Percentiles rank a stretch among this genome's conserved stretches.
phyloP scores from a whole-genome alignment of 2,113 vertebrate species.

The Tenrec ecaudatus region DNA sequence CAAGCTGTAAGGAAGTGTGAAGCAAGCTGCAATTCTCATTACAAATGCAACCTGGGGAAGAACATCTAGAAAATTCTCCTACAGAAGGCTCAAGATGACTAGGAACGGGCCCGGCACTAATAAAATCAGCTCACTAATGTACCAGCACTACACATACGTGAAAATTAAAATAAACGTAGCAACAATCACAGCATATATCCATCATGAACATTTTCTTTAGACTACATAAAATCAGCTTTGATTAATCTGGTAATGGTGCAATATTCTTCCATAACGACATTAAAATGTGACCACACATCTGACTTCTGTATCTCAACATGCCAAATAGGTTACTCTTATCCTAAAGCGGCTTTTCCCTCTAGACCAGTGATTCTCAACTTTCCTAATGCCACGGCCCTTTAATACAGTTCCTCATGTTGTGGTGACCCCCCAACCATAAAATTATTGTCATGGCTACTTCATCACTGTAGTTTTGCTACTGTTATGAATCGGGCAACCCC shows the following conservation, averaged over 20 bases:
- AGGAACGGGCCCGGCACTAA: too few species aligned
- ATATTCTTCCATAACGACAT: not conserved
- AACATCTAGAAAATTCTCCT: slow-evolving; percentile 43
- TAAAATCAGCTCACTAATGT: too few species aligned
- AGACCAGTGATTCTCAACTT: too few species aligned
- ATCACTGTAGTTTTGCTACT: too few species aligned
- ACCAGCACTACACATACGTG: not conserved
- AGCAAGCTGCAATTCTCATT: slow-evolving; percentile 78
- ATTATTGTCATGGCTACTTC: too few species aligned
- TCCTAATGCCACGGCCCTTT: too few species aligned
- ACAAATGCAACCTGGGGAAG: slow-evolving; percentile 65
- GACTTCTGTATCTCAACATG: not conserved
- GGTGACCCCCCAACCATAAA: too few species aligned
- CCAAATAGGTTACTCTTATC: not conserved
- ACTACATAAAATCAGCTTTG: not conserved
- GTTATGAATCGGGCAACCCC: too few species aligned
- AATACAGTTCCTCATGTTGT: too few species aligned
- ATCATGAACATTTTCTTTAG: not conserved
- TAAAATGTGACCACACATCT: slow-evolving; percentile 13
- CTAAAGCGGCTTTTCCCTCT: not conserved
- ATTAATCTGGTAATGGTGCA: not conserved
- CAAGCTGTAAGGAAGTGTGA: slow-evolving; percentile 78
- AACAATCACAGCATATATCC: slow-evolving; percentile 8
- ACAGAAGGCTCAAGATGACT: not conserved
- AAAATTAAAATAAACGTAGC: not conserved